These are phyloP conservation scores for Hyppa rectilinea DNA, from an alignment of 2,888 invertebrate species.

Conservation along the genomic window DNA sequence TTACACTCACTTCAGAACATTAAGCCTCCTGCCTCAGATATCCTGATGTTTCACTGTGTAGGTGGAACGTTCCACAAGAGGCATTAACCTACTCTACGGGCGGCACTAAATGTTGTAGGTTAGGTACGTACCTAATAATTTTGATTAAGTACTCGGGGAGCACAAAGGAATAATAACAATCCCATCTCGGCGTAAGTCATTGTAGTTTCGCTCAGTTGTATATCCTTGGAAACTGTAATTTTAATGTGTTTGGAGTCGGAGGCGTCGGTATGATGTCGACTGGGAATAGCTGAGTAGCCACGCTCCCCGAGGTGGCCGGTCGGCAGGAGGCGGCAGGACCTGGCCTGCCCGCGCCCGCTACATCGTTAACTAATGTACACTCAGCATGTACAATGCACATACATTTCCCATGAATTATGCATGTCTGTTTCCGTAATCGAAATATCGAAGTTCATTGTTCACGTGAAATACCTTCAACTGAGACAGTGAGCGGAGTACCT, in stretches of 20 bases:
- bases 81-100: conserved; percentile 74
- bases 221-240: conserved; percentile 89
- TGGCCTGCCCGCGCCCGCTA: conserved; percentile 57
- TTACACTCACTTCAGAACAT: background rate
- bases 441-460: conserved; percentile 35
- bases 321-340: conserved; percentile 60
- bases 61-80: conserved; percentile 32
- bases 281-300: conserved; percentile 78
- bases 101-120: conserved; percentile 68
- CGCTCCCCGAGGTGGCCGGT: conserved; percentile 74
- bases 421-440: conserved; percentile 49
- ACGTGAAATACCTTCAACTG: background rate
- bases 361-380: conserved; percentile 75
- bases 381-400: conserved; percentile 60
- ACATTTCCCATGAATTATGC: conserved; percentile 48
- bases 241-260: conserved; percentile 87
- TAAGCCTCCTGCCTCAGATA: conserved; percentile 15
- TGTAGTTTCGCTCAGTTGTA: conserved; percentile 80
- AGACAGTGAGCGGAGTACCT: background rate
- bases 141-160: conserved; percentile 85
- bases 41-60: conserved; percentile 67
- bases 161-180: conserved; percentile 89
- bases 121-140: conserved; percentile 79
- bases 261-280: conserved; percentile 82
- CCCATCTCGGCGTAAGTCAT: conserved; percentile 84